Percentiles rank a stretch among this genome's conserved stretches.
phyloP scores from a whole-genome alignment of 2,888 invertebrate genomes.

The Campopleginae sp. region DNA sequence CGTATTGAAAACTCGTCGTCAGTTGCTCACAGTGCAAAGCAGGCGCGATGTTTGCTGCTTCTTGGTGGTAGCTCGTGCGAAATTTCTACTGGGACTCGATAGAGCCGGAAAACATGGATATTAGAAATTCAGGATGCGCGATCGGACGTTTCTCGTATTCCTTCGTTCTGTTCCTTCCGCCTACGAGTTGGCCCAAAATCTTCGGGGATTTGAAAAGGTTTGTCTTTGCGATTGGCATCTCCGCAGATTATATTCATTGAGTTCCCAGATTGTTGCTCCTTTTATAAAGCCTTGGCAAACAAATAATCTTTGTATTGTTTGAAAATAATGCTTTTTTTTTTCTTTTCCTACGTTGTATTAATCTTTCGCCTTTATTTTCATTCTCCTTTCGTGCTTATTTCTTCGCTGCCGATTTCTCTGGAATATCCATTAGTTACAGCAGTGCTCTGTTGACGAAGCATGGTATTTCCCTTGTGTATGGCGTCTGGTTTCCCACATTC shows the following conservation, averaged over 20 bases:
- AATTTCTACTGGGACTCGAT: conserved; percentile 42
- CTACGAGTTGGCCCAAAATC: background rate
- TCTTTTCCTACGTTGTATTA: background rate
- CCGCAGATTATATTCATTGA: background rate
- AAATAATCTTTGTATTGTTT: background rate
- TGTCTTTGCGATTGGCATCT: conserved; percentile 3
- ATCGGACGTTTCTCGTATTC: conserved; percentile 1
- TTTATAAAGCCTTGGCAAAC: background rate
- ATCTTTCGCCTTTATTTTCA: conserved; percentile 28
- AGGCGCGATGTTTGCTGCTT: background rate
- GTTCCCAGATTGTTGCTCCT: background rate
- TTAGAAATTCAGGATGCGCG: conserved; percentile 36
- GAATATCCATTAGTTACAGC: conserved; percentile 84
- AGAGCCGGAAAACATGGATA: conserved; percentile 28
- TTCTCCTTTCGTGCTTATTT: conserved; percentile 68
- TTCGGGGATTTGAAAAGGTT: background rate
- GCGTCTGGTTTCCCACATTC: conserved; percentile 76
- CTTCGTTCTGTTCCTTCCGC: background rate
- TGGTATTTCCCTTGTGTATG: conserved; percentile 84
- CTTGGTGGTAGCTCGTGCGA: conserved; percentile 35
- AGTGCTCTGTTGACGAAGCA: conserved; percentile 83
- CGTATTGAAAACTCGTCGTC: conserved; percentile 30
- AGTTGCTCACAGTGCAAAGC: conserved; percentile 16
- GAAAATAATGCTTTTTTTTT: background rate
- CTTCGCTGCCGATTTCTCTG: conserved; percentile 80